Evolutionary conservation across 2,888 invertebrate species (phyloP), one percentile per base, ranked within the genome.

Genomic region (Acanthosepion esculentum): DNA sequence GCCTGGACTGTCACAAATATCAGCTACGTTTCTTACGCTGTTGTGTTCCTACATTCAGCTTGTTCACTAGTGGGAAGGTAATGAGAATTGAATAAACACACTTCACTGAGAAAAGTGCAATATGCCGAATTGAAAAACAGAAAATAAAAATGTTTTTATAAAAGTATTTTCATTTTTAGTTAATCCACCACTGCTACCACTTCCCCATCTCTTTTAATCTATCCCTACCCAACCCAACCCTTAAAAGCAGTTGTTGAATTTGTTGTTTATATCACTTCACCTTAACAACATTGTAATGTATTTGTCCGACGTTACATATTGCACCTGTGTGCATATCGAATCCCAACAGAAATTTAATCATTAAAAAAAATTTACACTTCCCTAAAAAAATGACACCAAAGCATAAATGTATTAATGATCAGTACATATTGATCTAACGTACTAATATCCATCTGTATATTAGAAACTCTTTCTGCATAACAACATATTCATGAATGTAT

Each of bases 281-380:
- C n/a, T 33, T 78, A 33, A 78, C 10, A 78, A 78, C 78, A 78
- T 78, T 78, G 78, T 78, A 78, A n/a, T 78, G n/a, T 59, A 23
- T 59, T 59, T 59, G 59, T 59, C 59, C 59, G 20, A 59, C 59
- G 59, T 78, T 78, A 78, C 78, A 33, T 78, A 78, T n/a, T 78
- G 78, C 78, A 78, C 78, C 59, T n/a, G n/a, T 78, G 78, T 78
- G 78, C 78, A 78, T 78, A 78, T 78, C 78, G 78, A 78, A 78
- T 78, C n/a, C 78, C 78, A 78, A 78, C 78, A 78, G 78, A 78
- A 78, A 78, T 78, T 78, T 78, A 78, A 78, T 78, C 78, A 78
- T 78, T 78, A 12, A 78, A 78, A 78, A 78, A 33, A 78, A 78
- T 2, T 6, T 33, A 78, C 78, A n/a, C 78, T 12, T n/a, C 78